Conservation (phyloP, 2,888 invertebrate species). For the Trichogramma evanescens region DNA sequence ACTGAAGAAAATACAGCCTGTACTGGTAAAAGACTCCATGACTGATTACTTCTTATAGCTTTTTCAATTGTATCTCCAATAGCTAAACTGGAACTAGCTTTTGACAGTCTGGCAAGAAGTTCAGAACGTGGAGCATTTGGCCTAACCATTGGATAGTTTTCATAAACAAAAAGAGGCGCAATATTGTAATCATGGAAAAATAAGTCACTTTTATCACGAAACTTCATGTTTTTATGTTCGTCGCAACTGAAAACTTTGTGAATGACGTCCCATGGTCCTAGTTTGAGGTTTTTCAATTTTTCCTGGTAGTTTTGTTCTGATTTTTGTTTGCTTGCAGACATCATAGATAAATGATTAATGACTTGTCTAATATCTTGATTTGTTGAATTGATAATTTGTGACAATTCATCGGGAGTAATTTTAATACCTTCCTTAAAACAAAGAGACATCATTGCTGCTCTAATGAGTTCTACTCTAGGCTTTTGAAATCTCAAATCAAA, state of each 20-base stretch:
- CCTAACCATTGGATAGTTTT: constrained; percentile 83
- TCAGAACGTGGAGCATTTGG: constrained; percentile 64
- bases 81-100: constrained; percentile 79
- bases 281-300: constrained; percentile 67
- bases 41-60: constrained; percentile 68
- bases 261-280: constrained; percentile 92
- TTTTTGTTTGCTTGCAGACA: constrained; percentile 54
- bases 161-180: constrained; percentile 94
- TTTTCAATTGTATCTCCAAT: constrained; percentile 79
- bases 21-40: constrained; percentile 81
- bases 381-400: constrained; percentile 77
- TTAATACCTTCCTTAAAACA: constrained; percentile 86
- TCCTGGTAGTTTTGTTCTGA: not conserved
- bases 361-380: constrained; percentile 92
- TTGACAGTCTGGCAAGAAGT: constrained; percentile 63
- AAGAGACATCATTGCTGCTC: constrained; percentile 84
- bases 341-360: constrained; percentile 81
- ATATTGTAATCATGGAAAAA: constrained; percentile 97
- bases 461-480: constrained; percentile 85
- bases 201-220: constrained; percentile 78
- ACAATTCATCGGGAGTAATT: constrained; percentile 67
- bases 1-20: constrained; percentile 88
- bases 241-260: constrained; percentile 78
- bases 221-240: constrained; percentile 69
- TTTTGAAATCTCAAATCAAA: constrained; percentile 82